Conservation (phyloP, 2,113 vertebrate species). For the Erythrocebus patas region DNA sequence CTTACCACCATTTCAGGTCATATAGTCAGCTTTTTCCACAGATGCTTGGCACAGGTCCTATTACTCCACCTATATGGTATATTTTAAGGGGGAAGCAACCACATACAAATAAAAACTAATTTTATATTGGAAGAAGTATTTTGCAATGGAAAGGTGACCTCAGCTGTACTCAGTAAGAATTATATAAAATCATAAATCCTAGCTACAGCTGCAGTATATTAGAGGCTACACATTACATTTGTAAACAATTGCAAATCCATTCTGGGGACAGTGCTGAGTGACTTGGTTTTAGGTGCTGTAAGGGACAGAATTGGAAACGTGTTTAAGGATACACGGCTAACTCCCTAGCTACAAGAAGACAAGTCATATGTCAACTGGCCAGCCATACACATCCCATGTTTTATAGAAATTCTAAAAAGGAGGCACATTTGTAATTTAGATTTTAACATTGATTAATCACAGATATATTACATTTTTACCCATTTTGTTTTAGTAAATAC, state of each 20-base stretch:
- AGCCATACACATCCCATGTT: background rate
- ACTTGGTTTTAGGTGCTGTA: background rate
- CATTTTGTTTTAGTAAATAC: background rate
- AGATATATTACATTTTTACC: background rate
- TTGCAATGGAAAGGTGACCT: background rate
- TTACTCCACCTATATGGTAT: background rate
- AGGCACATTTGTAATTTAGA: background rate
- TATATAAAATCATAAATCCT: conserved; percentile 17
- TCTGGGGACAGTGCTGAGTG: background rate
- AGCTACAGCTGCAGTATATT: background rate
- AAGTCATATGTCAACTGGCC: background rate
- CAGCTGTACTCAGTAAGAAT: background rate
- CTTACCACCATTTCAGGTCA: background rate
- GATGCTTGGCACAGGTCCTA: background rate
- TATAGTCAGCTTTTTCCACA: background rate
- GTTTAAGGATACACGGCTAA: background rate
- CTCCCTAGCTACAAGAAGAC: background rate
- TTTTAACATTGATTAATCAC: background rate
- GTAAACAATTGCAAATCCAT: background rate
- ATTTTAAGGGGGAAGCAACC: background rate
- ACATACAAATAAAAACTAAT: background rate
- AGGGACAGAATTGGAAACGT: background rate
- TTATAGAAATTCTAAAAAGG: background rate
- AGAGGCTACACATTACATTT: background rate
- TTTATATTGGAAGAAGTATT: background rate